Conservation (phyloP, 2,888 invertebrate species). For the Plebejus argus region DNA sequence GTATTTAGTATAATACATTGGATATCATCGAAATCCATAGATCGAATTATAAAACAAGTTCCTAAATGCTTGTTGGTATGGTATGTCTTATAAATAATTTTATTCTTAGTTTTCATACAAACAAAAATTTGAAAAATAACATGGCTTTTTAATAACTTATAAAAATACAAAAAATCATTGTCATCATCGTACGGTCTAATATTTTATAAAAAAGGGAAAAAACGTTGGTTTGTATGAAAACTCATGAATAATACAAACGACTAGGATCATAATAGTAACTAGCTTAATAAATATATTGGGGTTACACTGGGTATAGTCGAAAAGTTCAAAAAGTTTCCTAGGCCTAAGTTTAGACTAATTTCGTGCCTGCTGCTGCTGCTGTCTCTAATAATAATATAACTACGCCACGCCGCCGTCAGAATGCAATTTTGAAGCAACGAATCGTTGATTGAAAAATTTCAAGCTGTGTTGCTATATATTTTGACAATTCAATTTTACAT, state of each 20-base stretch:
- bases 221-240: slow-evolving; percentile 29
- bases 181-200: too few relatives aligned
- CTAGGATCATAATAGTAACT: slow-evolving; percentile 28
- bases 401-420: too few relatives aligned
- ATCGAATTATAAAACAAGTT: slow-evolving; percentile 53
- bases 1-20: slow-evolving; percentile 56
- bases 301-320: slow-evolving; percentile 9
- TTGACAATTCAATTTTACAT: too few relatives aligned
- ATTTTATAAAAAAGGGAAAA: neutral
- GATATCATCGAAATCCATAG: slow-evolving; percentile 52
- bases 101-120: slow-evolving; percentile 49
- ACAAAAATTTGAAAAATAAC: neutral
- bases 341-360: neutral
- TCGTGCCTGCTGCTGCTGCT: neutral
- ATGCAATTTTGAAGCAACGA: too few relatives aligned
- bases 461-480: too few relatives aligned
- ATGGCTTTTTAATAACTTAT: too few relatives aligned
- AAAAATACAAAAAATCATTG: too few relatives aligned
- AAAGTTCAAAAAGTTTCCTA: slow-evolving; percentile 1
- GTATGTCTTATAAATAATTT: slow-evolving; percentile 52
- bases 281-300: slow-evolving; percentile 7
- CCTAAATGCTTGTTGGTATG: slow-evolving; percentile 70
- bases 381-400: neutral
- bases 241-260: slow-evolving; percentile 27
- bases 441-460: too few relatives aligned